Conservation (phyloP, 2,113 vertebrate species). For the Malurus cyaneus region DNA sequence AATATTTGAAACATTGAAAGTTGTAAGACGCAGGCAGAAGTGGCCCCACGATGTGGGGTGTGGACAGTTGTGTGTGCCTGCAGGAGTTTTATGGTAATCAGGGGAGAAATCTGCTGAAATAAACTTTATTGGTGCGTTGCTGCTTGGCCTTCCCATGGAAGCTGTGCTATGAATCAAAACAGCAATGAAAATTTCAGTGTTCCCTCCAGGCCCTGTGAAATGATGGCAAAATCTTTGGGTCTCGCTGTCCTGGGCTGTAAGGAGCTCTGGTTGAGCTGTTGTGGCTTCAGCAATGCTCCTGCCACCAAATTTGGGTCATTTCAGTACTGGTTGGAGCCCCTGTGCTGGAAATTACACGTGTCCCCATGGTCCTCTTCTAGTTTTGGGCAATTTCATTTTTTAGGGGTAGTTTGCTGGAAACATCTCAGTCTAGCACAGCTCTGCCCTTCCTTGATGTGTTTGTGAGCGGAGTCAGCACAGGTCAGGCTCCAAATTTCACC, state of each 20-base stretch:
- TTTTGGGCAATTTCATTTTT: not conserved
- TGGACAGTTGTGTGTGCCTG: not conserved
- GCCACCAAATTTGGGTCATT: not conserved
- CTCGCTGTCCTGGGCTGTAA: fast-evolving
- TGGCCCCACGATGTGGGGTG: not conserved
- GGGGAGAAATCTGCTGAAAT: conserved; percentile 18
- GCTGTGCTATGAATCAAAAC: conserved; percentile 1
- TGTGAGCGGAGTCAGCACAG: not conserved
- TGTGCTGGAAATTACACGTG: fast-evolving
- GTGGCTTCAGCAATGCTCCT: not conserved
- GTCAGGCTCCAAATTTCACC: not conserved
- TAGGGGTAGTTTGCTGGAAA: not conserved
- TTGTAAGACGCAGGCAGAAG: not conserved
- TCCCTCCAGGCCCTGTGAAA: not conserved
- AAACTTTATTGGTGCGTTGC: not conserved
- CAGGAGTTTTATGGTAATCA: not conserved
- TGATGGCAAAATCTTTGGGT: not conserved
- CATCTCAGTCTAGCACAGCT: not conserved
- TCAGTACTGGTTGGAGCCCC: not conserved
- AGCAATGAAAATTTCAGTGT: not conserved
- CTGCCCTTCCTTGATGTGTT: fast-evolving
- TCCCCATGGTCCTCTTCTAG: not conserved
- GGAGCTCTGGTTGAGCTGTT: not conserved
- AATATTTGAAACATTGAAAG: not conserved
- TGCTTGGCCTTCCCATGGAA: not conserved